These are phyloP conservation scores for Plemyria rubiginata DNA, from an alignment of 2,888 invertebrate species.

Conservation along the genomic window DNA sequence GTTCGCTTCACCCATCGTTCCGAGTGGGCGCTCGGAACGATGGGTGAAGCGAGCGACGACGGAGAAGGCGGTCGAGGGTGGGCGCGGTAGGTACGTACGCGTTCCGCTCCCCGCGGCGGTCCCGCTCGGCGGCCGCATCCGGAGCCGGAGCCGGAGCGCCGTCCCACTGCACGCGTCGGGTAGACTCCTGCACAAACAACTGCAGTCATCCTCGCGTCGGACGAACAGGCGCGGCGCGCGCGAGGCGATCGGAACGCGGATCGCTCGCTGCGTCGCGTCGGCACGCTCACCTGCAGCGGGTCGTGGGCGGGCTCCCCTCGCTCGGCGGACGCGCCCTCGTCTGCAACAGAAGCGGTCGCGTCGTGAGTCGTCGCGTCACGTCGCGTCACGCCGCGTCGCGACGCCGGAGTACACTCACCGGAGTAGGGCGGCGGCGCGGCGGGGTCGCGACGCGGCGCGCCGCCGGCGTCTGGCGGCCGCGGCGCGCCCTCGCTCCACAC, in stretches of 20 bases:
- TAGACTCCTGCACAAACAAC: constrained; percentile 12
- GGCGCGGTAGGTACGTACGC: constrained; percentile 52
- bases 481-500: constrained; percentile 88
- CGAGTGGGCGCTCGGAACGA: too few relatives aligned
- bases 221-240: too few relatives aligned
- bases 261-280: background rate
- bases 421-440: constrained; percentile 35
- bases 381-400: background rate
- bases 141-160: constrained; percentile 34
- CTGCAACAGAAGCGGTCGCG: constrained; percentile 8
- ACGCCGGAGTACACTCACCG: constrained; percentile 11
- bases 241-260: too few relatives aligned
- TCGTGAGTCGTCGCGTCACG: background rate
- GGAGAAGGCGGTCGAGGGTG: too few relatives aligned
- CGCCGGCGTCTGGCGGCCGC: constrained; percentile 37
- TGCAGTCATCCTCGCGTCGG: too few relatives aligned
- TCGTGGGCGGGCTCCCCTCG: background rate
- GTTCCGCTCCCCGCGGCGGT: constrained; percentile 59
- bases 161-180: constrained; percentile 68
- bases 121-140: constrained; percentile 59
- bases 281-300: background rate
- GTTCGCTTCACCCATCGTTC: too few relatives aligned
- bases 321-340: background rate
- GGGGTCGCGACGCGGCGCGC: constrained; percentile 48
- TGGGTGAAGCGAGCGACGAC: too few relatives aligned